Conservation (phyloP, 2,888 invertebrate species). For the Fabriciana adippe region DNA sequence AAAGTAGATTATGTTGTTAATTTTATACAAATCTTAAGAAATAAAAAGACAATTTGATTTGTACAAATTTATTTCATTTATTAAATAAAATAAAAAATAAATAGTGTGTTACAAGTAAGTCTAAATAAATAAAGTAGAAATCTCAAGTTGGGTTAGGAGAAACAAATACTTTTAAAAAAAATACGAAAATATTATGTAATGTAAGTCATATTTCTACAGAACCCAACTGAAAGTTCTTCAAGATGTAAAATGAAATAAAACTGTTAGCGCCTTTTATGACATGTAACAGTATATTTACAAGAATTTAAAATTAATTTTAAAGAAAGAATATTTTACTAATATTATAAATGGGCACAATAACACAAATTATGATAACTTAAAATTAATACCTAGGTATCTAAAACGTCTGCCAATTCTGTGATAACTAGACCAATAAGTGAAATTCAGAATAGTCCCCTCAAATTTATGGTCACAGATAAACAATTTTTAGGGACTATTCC, state of each 20-base stretch:
- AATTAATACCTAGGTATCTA: conserved; percentile 26
- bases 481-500: conserved; percentile 74
- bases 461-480: conserved; percentile 42
- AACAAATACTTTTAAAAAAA: conserved; percentile 48
- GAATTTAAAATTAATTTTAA: conserved; percentile 25
- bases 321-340: conserved; percentile 22
- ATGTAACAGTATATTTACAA: conserved; percentile 69
- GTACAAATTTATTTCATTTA: conserved; percentile 79
- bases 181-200: conserved; percentile 24
- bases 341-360: conserved; percentile 41
- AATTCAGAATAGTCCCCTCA: conserved; percentile 76
- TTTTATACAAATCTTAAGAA: conserved; percentile 45
- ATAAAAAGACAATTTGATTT: conserved; percentile 65
- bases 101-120: conserved; percentile 59
- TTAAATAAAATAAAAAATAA: conserved; percentile 70
- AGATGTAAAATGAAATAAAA: conserved; percentile 51
- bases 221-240: conserved; percentile 81
- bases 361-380: conserved; percentile 26
- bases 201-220: conserved; percentile 60
- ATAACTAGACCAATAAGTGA: conserved; percentile 41
- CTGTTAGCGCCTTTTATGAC: conserved; percentile 52
- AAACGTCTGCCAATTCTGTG: conserved; percentile 33
- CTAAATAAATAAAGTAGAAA: conserved; percentile 77
- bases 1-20: conserved; percentile 32
- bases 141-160: conserved; percentile 82